Percentiles rank a stretch among this genome's conserved stretches.
Conservation (phyloP, 2,797 vertebrate species). For the Schizopygopsis malacanthus region DNA sequence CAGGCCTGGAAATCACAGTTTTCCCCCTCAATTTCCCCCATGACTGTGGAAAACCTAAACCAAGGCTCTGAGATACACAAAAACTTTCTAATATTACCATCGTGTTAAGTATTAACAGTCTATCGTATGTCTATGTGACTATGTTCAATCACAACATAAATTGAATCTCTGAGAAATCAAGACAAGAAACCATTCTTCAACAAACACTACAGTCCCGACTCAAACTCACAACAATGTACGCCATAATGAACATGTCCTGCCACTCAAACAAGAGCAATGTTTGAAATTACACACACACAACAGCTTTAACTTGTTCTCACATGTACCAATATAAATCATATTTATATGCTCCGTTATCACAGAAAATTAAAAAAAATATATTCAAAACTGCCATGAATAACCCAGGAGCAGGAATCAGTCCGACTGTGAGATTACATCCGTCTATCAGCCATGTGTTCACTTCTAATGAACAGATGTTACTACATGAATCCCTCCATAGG, state of each 20-base stretch:
- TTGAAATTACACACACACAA: background rate
- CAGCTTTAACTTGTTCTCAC: background rate
- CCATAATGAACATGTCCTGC: background rate
- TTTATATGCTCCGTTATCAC: background rate
- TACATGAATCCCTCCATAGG: slow-evolving; percentile 1
- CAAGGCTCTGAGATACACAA: too few relatives aligned
- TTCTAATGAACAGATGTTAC: slow-evolving; percentile 12
- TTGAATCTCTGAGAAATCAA: background rate
- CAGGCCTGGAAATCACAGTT: too few relatives aligned
- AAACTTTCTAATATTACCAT: too few relatives aligned
- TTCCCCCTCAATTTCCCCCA: too few relatives aligned
- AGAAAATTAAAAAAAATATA: background rate
- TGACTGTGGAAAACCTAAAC: too few relatives aligned
- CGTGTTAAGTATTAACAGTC: too few relatives aligned
- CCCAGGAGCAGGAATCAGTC: background rate
- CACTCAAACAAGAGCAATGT: background rate
- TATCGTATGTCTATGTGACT: background rate
- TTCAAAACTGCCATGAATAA: background rate
- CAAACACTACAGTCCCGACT: background rate
- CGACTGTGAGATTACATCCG: background rate
- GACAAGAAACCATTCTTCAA: background rate
- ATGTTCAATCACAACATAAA: background rate
- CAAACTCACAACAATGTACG: background rate
- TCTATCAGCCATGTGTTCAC: slow-evolving; percentile 19
- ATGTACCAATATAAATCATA: background rate